Conservation (phyloP, 2,113 vertebrate species). For the Catharus bicknelli region DNA sequence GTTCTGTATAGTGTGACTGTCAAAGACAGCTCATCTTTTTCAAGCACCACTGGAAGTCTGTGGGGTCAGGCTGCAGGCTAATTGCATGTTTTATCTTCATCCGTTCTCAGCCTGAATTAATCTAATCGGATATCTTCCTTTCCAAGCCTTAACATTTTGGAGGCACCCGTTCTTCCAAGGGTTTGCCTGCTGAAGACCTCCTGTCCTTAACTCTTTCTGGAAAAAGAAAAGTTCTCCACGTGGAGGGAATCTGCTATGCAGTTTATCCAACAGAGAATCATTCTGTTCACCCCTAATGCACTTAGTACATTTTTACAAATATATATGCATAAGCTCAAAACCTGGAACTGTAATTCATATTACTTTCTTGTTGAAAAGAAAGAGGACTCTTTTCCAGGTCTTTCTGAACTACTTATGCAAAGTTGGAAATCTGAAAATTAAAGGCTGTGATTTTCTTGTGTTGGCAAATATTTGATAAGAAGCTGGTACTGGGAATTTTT, state of each 20-base stretch:
- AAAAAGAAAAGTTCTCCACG: background rate
- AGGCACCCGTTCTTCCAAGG: background rate
- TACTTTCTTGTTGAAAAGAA: background rate
- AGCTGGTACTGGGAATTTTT: background rate
- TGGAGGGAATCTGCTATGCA: background rate
- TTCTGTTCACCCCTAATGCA: background rate
- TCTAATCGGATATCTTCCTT: conserved; percentile 22
- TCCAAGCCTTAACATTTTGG: conserved; percentile 47
- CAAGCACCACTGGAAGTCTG: conserved; percentile 31
- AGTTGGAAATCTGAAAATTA: background rate
- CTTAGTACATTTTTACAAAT: background rate
- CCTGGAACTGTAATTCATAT: background rate
- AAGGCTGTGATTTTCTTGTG: background rate
- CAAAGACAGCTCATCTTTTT: conserved; percentile 37
- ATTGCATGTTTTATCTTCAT: conserved; percentile 65
- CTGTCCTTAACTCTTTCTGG: background rate
- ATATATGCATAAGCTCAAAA: background rate
- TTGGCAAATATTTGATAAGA: background rate
- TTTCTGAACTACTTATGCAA: background rate
- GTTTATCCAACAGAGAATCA: background rate
- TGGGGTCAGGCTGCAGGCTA: conserved; percentile 61
- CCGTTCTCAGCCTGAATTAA: background rate
- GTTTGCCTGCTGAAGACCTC: background rate
- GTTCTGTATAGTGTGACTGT: conserved; percentile 8
- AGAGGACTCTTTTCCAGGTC: background rate